Base-by-base conservation (phyloP, 2,888 invertebrate genomes). In the Torymus texanus region DNA sequence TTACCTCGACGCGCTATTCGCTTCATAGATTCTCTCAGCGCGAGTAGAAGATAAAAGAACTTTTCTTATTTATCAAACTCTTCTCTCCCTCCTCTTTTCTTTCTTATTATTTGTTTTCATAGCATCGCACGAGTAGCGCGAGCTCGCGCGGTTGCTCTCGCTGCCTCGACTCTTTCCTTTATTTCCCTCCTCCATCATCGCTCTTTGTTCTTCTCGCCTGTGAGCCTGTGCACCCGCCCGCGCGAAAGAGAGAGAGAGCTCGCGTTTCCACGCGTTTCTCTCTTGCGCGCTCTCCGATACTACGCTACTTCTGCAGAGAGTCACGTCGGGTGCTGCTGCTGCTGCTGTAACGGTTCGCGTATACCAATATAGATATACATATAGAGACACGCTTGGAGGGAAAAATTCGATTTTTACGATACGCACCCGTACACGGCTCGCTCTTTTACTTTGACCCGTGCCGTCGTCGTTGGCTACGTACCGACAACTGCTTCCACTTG, bases 371-470 rank as follows among this genome's bases (percentile, higher is more conserved):
- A 78, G n/a, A 56, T 59, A 65, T 18, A n/a, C 24, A 13, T 53
- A 4, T 50, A 21, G 41, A 68, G 29, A 21, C 63, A 4, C 21
- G 62, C 68, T 58, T 59, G 5, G 13, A 61, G 71, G 84, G 85
- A 87, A 87, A 88, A 87, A 88, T 88, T 88, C 88, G 88, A 88
- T 88, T 88, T 88, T 88, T 87, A 88, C 87, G 87, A 88, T 87
- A 86, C 86, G 84, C 73, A 58, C 29, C 41, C 41, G 41, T 41
- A 79, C 74, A 79, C 82, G 78, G 77, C 81, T 80, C 82, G 82
- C 82, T 82, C 81, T 79, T 83, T 83, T 81, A 80, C 82, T 84
- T 83, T 83, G 82, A 78, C 81, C 72, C 81, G 80, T 29, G 62
- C 59, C 67, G 51, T 13, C 63, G 29, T 29, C 41, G 41, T 41